Base-by-base conservation (phyloP, 2,888 invertebrate species). In the Scaptomyza polygonia region DNA sequence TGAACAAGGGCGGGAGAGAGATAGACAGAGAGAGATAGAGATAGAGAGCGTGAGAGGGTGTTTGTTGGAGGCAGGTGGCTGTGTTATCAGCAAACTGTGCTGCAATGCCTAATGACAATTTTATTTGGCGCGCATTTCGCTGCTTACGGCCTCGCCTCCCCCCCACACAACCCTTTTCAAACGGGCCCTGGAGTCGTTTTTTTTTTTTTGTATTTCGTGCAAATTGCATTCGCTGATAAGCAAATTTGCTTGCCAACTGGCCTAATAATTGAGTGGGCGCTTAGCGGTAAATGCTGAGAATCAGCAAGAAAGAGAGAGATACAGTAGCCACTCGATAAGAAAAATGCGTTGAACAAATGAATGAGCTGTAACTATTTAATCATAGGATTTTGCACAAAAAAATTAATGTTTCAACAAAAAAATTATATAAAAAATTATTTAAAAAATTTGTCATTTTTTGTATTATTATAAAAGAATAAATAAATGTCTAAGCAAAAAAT, bases 221-320 rank as follows among this genome's bases (percentile, higher is more conserved):
- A 67, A 61, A 61, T 61, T 70, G 66, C 70, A 64, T 51, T 36
- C 48, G 61, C 67, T 86, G 85, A 86, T 81, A 81, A 86, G 87
- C 81, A 86, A 82, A 82, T 88, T 82, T 86, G 82, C 82, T 62
- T 70, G 76, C 83, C 83, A 74, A 81, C 73, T 79, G 77, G 81
- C 66, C 81, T 66, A 79, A 73, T 81, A 86, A 86, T 73, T 70
- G 70, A 65, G 64, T 71, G 40, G 49, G 61, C 44, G 32, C 55
- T 25, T 39, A 39, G 42, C 29, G 16, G 36, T 21, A 34, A 44
- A 30, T 42, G 34, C 32, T 34, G 32, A 6, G 14, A n/a, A 44
- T 29, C 29, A 16, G 39, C 5, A 8, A 11, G 16, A 12, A 1
- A 2, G 48, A 14, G 8, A 34, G 21, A 11, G 3, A 11, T 25